Percentiles rank a stretch among this genome's conserved stretches.
These are phyloP conservation scores for Bubo bubo DNA, from an alignment of 2,113 vertebrate genomes.

Conservation along the genomic window DNA sequence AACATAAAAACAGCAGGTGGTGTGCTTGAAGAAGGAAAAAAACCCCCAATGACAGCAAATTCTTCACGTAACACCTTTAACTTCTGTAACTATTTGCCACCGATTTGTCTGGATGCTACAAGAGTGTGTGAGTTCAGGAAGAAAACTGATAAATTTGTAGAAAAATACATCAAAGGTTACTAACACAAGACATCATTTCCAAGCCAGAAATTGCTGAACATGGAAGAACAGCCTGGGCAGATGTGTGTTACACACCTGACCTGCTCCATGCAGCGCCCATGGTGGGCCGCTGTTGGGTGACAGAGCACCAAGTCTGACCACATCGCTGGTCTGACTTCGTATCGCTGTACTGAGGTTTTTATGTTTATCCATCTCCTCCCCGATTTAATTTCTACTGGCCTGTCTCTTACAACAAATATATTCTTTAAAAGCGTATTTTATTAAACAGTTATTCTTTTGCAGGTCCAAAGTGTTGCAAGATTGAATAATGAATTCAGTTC, in stretches of 20 bases:
- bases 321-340: neutral
- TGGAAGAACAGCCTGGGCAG: neutral
- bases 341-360: neutral
- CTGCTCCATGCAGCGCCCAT: too few relatives aligned
- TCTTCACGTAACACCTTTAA: neutral
- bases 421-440: neutral
- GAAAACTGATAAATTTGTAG: neutral
- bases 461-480: neutral
- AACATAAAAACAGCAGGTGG: neutral
- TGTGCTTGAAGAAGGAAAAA: neutral
- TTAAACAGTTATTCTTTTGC: neutral
- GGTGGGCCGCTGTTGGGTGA: fast-evolving
- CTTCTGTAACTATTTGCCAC: fast-evolving
- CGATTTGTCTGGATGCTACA: neutral
- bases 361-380: neutral
- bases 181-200: neutral
- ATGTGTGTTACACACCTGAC: neutral
- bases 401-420: neutral
- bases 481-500: neutral
- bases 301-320: too few relatives aligned
- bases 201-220: too few relatives aligned
- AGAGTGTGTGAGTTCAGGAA: neutral
- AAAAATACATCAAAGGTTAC: neutral
- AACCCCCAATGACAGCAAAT: neutral
- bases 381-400: neutral